A percentile compares a stretch with the other conserved stretches of the same genome.
These are phyloP conservation scores for Pterostichus niger DNA, from an alignment of 2,888 invertebrate genomes.

Conservation along the genomic window DNA sequence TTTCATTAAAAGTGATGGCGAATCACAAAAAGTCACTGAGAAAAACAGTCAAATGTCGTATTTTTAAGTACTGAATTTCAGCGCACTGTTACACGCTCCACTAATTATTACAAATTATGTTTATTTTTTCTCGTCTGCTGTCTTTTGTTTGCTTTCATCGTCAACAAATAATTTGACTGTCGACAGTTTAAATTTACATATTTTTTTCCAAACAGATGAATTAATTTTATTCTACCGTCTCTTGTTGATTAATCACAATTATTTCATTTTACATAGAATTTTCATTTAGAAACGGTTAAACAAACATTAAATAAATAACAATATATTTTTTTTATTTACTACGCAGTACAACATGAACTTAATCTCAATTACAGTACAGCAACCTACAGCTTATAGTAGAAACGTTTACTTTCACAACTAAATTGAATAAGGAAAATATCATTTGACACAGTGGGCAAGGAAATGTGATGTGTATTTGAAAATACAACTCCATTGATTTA, in stretches of 20 bases:
- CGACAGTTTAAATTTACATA: constrained; percentile 42
- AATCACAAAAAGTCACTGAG: constrained; percentile 48
- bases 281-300: too few species aligned
- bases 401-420: too few species aligned
- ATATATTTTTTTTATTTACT: too few species aligned
- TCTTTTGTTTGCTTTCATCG: constrained; percentile 41
- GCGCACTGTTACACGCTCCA: constrained; percentile 12
- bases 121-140: constrained; percentile 37
- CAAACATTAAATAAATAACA: too few species aligned
- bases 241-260: constrained; percentile 1
- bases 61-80: constrained; percentile 31
- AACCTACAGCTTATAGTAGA: too few species aligned
- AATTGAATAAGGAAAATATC: too few species aligned
- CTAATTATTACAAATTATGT: constrained; percentile 58
- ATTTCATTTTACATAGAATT: not conserved
- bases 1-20: constrained; percentile 49
- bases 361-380: too few species aligned
- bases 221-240: constrained; percentile 3
- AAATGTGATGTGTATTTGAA: too few species aligned
- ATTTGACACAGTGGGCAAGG: too few species aligned
- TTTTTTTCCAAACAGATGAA: constrained; percentile 23
- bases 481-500: too few species aligned
- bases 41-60: constrained; percentile 47
- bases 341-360: too few species aligned
- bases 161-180: constrained; percentile 8